These are phyloP conservation scores for Melikaiella ostensackeni DNA, from an alignment of 2,888 invertebrate species.

Conservation along the genomic window DNA sequence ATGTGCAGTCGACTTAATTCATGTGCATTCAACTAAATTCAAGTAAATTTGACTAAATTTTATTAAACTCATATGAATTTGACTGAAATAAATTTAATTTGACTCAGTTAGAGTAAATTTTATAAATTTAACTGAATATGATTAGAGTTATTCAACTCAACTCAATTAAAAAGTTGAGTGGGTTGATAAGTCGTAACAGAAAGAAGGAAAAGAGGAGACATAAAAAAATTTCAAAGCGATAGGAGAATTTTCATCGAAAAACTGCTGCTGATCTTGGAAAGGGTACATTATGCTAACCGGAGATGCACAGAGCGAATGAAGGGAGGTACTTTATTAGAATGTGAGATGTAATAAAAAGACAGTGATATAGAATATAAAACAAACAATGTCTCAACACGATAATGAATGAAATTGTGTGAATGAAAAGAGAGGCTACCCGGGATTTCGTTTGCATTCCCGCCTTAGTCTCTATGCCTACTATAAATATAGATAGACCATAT, in stretches of 20 bases:
- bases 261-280: constrained; percentile 18
- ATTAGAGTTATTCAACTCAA: no score
- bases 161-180: not conserved
- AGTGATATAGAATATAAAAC: constrained; percentile 42
- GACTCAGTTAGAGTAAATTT: not conserved
- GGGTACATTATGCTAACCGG: constrained; percentile 6
- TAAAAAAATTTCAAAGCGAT: not conserved
- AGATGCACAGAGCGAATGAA: constrained; percentile 41
- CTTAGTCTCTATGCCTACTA: constrained; percentile 71
- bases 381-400: constrained; percentile 45
- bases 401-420: constrained; percentile 27
- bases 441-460: constrained; percentile 67
- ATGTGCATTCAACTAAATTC: no score
- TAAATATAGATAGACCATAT: constrained; percentile 72
- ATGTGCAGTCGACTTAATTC: no score
- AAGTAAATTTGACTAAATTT: no score
- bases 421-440: constrained; percentile 57
- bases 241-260: not conserved
- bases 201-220: not conserved
- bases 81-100: no score
- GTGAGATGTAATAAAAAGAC: constrained; percentile 43
- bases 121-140: not conserved
- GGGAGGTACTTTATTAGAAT: constrained; percentile 30
- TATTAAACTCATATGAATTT: no score
- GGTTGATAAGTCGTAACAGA: not conserved